Conservation (phyloP, 1,140 invertebrate genomes). For the Bombus fervidus region DNA sequence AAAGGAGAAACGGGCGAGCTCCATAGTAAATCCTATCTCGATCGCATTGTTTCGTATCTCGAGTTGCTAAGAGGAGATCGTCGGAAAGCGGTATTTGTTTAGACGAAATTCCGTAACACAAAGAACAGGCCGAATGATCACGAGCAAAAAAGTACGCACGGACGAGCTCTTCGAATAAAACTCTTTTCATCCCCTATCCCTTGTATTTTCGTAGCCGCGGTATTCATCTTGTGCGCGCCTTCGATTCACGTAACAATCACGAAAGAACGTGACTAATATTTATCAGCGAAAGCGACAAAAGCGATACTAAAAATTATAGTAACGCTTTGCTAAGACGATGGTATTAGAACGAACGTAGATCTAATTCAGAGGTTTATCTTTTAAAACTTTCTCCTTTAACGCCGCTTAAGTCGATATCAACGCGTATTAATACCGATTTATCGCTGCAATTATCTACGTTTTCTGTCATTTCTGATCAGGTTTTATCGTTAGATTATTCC, state of each 20-base stretch:
- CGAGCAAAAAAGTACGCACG: neutral
- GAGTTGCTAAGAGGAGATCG: neutral
- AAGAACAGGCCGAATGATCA: slow-evolving; percentile 12
- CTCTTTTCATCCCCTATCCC: slow-evolving; percentile 17
- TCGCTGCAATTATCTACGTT: neutral
- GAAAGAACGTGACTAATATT: neutral
- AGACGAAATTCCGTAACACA: slow-evolving; percentile 1
- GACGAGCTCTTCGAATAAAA: neutral
- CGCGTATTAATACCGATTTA: neutral
- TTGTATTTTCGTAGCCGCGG: neutral
- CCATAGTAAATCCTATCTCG: slow-evolving; percentile 11
- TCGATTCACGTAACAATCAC: neutral
- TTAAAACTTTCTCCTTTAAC: no score
- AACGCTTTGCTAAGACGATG: neutral
- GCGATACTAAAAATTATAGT: neutral
- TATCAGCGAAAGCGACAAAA: neutral
- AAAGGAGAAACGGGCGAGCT: neutral
- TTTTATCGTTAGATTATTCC: neutral
- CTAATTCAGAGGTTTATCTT: no score
- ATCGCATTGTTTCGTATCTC: slow-evolving; percentile 23
- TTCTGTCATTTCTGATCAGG: neutral
- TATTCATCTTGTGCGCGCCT: neutral
- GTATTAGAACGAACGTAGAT: neutral
- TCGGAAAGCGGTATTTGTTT: slow-evolving; percentile 2
- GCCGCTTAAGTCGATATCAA: no score